Evolutionary conservation across 2,888 invertebrate genomes (phyloP), one percentile per base, ranked within the genome.

Genomic region (Tubulanus polymorphus): DNA sequence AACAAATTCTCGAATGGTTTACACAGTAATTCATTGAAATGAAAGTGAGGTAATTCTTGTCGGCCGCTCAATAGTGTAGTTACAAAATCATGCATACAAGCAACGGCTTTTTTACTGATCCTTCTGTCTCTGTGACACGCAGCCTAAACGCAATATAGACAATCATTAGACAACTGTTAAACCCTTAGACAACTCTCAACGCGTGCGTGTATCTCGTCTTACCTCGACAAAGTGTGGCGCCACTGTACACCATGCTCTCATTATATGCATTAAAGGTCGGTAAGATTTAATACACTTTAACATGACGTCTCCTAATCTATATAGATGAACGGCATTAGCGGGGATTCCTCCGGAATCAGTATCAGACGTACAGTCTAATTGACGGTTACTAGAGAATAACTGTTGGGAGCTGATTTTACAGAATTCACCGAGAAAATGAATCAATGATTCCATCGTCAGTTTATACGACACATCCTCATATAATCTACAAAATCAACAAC

Each of bases 1-100:
- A 96, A 82, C 37, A 96, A 84, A 74, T 93, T 94, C 80, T 96
- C 94, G 75, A 94, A 94, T 0, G 95, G 94, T 73, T 95, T 94
- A 65, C 95, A 86, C 8, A 95, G 82, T 0, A 93, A 91, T 78
- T 95, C 95, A 75, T 95, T 93, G 77, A 95, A 93, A 76, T 95
- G 94, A 79, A 94, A 95, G 79, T 94, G 91, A 0, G 93, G 89
- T 60, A 93, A 79, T 75, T 95, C 95, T 0, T 88, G 85, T 76
- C 91, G 91, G 71, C 90, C 90, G 68, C 90, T 90, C 49, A 96
- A 81, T 20, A 94, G 80, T 0, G 91, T 88, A 1, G 90, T 91
- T 49, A 94, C 90, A 23, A 91, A 88, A 71, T 94, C 94, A 73
- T 94, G 94, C 59, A 96, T 89, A 68, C 91, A 91, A 6, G 78